Conservation (phyloP, 2,113 vertebrate genomes). For the Poecile atricapillus region DNA sequence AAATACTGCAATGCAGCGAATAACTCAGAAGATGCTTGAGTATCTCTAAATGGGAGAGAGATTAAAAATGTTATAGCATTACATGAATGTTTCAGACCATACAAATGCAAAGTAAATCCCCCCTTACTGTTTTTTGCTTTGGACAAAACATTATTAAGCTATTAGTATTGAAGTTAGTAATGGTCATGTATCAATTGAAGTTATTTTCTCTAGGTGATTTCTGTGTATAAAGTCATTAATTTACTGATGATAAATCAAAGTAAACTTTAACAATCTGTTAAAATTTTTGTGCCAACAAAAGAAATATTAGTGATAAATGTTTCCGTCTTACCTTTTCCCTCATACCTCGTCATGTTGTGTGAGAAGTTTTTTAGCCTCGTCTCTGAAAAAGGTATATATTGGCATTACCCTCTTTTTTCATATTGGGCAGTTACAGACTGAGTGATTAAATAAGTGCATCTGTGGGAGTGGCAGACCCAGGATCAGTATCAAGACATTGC, state of each 20-base stretch:
- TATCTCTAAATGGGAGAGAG: background rate
- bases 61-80: background rate
- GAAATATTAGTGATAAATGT: background rate
- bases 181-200: background rate
- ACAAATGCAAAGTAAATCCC: background rate
- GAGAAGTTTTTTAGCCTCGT: background rate
- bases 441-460: background rate
- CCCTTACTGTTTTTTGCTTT: background rate
- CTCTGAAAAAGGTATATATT: background rate
- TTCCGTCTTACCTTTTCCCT: background rate
- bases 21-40: background rate
- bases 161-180: background rate
- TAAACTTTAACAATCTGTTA: background rate
- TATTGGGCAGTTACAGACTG: background rate
- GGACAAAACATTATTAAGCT: background rate
- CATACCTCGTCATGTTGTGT: background rate
- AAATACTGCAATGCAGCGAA: conserved; percentile 16
- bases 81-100: background rate
- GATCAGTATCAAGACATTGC: background rate
- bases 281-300: background rate
- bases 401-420: background rate
- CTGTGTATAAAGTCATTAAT: background rate
- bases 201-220: background rate
- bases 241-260: background rate
- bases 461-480: background rate